These are phyloP conservation scores for Ridgeia piscesae DNA, from an alignment of 1,140 invertebrate genomes.

Conservation along the genomic window DNA sequence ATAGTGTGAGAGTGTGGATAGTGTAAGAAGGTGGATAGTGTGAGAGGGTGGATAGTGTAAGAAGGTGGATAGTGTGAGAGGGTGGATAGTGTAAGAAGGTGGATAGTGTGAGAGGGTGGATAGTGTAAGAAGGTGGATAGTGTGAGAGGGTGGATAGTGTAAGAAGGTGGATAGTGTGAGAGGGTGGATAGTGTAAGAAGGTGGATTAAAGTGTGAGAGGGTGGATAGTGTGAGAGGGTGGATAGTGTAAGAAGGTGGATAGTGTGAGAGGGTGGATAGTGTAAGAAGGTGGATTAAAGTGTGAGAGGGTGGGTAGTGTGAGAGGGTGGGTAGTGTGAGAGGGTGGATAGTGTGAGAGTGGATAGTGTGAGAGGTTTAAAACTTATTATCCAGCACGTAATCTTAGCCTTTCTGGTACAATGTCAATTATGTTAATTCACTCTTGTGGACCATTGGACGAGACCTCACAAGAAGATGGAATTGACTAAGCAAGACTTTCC, in stretches of 20 bases:
- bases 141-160: not conserved
- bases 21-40: too few species aligned
- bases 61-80: too few species aligned
- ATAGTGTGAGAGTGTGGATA: not conserved
- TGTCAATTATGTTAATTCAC: not conserved
- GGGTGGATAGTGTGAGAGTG: too few species aligned
- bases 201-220: not conserved
- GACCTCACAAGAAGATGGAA: not conserved
- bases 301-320: not conserved
- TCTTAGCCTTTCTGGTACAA: not conserved
- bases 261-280: not conserved
- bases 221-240: not conserved
- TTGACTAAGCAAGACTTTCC: not conserved
- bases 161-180: not conserved
- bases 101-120: not conserved
- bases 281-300: not conserved
- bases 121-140: too few species aligned
- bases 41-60: not conserved
- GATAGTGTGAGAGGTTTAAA: too few species aligned
- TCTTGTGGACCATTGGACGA: not conserved
- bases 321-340: too few species aligned
- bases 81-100: not conserved
- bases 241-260: not conserved
- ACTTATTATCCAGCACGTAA: too few species aligned
- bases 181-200: not conserved